These are phyloP conservation scores for Nymphicus hollandicus DNA, from an alignment of 2,113 vertebrate genomes.

Conservation along the genomic window DNA sequence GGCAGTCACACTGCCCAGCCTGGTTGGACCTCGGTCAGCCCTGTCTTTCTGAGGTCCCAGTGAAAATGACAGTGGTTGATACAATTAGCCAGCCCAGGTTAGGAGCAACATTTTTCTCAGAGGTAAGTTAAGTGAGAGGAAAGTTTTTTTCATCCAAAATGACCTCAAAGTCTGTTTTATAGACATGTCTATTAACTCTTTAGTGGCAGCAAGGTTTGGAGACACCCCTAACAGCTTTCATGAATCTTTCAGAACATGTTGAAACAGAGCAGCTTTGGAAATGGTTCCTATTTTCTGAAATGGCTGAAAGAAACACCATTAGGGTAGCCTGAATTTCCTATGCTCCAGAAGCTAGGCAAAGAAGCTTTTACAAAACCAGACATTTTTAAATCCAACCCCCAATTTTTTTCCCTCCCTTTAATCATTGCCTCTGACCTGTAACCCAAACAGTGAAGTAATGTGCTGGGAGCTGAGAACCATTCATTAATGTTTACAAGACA, in stretches of 20 bases:
- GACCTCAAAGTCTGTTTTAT: background rate
- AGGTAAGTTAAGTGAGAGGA: background rate
- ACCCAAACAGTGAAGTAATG: background rate
- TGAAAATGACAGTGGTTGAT: background rate
- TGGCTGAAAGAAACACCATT: background rate
- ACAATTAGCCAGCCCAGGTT: background rate
- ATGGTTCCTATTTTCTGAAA: background rate
- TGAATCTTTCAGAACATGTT: background rate
- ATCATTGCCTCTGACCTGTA: background rate
- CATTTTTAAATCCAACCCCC: background rate
- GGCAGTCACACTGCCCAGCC: background rate
- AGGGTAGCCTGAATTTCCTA: background rate
- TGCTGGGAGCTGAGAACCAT: background rate
- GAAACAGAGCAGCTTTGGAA: background rate
- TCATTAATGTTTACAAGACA: slow-evolving; percentile 19
- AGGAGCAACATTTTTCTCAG: background rate
- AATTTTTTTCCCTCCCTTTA: background rate
- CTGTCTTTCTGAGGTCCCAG: background rate
- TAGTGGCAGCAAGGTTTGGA: background rate
- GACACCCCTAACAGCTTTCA: background rate
- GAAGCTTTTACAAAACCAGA: background rate
- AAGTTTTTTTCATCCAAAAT: background rate
- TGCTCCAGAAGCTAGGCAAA: background rate
- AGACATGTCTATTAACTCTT: background rate
- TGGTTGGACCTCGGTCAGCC: background rate